Conservation (phyloP, 2,113 vertebrate genomes). For the Spilogale gracilis region DNA sequence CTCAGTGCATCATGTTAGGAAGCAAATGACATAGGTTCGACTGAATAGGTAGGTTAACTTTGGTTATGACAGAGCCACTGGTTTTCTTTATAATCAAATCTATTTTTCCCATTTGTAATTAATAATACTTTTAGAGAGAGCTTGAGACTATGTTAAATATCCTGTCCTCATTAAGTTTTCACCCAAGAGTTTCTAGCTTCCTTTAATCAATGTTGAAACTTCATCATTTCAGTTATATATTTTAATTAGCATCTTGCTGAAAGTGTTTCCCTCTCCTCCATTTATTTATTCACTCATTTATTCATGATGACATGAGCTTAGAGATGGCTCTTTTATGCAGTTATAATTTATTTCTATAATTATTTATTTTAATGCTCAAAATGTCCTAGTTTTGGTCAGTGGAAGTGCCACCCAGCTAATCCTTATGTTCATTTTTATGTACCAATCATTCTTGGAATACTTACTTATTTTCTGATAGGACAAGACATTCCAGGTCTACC, state of each 20-base stretch:
- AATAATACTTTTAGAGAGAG: background rate
- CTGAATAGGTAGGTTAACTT: background rate
- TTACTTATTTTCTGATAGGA: background rate
- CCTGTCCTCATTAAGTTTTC: background rate
- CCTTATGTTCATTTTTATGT: background rate
- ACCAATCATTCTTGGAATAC: background rate
- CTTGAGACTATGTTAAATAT: background rate
- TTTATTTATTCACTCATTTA: background rate
- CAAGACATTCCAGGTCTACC: background rate
- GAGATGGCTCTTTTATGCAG: background rate
- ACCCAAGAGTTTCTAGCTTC: background rate
- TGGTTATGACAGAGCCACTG: background rate
- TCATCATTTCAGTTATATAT: background rate
- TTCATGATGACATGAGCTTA: background rate
- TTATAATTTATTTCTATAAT: background rate
- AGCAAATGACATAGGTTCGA: background rate
- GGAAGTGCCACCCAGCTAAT: background rate
- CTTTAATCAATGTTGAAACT: background rate
- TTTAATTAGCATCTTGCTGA: background rate
- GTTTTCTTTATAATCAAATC: background rate
- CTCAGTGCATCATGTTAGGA: no score
- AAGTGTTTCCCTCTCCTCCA: background rate
- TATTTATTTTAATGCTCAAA: conserved; percentile 12
- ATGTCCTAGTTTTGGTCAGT: background rate
- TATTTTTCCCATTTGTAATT: background rate